Conservation (phyloP, 2,797 vertebrate species). For the Sebastes itinus region DNA sequence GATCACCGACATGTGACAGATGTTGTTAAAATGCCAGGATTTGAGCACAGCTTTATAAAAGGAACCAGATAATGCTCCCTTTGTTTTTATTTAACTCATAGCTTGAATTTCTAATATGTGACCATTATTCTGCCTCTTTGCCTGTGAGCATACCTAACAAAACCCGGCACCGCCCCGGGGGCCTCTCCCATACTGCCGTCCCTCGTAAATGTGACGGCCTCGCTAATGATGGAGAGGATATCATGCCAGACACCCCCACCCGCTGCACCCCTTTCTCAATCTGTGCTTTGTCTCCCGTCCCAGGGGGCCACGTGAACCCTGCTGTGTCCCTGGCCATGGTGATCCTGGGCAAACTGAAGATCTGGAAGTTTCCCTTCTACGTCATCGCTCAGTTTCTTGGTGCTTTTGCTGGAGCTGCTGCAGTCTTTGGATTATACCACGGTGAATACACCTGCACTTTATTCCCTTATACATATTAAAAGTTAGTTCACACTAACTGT, state of each 20-base stretch:
- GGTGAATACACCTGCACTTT: conserved; percentile 77
- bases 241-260: conserved; percentile 38
- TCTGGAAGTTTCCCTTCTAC: conserved; percentile 94
- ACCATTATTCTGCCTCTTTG: conserved; percentile 42
- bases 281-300: conserved; percentile 55
- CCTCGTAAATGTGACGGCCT: conserved; percentile 62
- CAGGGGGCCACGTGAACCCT: conserved; percentile 88
- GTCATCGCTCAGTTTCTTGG: conserved; percentile 92
- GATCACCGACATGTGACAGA: background rate
- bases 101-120: conserved; percentile 30
- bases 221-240: conserved; percentile 55
- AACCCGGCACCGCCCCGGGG: conserved; percentile 36
- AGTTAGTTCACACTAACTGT: background rate
- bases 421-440: conserved; percentile 93
- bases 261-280: conserved; percentile 26
- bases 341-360: conserved; percentile 91
- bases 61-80: background rate
- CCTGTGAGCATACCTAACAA: conserved; percentile 40
- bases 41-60: background rate
- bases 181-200: conserved; percentile 63
- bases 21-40: background rate
- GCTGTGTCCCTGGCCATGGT: conserved; percentile 97
- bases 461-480: background rate
- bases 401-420: conserved; percentile 90
- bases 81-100: conserved; percentile 6